These are phyloP conservation scores for Microtus montanus DNA, from an alignment of 2,113 vertebrate species.

Conservation along the genomic window DNA sequence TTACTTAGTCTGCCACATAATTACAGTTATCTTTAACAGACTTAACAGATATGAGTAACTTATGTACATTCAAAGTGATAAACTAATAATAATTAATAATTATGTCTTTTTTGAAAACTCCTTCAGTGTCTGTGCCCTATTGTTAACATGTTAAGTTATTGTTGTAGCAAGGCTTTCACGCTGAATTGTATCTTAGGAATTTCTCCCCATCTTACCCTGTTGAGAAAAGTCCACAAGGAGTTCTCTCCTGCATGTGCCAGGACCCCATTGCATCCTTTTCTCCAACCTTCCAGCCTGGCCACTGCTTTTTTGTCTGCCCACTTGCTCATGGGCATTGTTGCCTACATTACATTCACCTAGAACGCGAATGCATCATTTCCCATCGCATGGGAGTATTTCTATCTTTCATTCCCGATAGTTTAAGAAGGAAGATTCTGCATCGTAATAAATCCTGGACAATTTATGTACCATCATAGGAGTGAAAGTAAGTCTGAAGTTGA, in stretches of 20 bases:
- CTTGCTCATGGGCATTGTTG: not conserved
- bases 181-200: not conserved
- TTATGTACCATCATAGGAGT: not conserved
- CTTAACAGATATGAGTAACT: conserved; percentile 71
- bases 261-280: not conserved
- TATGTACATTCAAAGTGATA: conserved; percentile 63
- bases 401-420: not conserved
- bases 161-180: not conserved
- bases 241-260: not conserved
- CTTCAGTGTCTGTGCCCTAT: not conserved
- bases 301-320: not conserved
- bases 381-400: not conserved
- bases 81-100: not conserved
- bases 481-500: not conserved
- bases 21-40: conserved; percentile 55
- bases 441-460: not conserved
- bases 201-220: not conserved
- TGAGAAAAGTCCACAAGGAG: not conserved
- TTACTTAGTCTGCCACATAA: conserved; percentile 74
- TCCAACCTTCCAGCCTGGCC: not conserved
- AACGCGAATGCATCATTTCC: not conserved
- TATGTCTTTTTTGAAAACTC: conserved; percentile 64
- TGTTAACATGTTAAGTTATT: not conserved
- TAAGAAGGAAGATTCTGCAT: not conserved
- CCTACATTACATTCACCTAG: not conserved